Conservation (phyloP, 2,888 invertebrate species). For the Machimus rusticus region DNA sequence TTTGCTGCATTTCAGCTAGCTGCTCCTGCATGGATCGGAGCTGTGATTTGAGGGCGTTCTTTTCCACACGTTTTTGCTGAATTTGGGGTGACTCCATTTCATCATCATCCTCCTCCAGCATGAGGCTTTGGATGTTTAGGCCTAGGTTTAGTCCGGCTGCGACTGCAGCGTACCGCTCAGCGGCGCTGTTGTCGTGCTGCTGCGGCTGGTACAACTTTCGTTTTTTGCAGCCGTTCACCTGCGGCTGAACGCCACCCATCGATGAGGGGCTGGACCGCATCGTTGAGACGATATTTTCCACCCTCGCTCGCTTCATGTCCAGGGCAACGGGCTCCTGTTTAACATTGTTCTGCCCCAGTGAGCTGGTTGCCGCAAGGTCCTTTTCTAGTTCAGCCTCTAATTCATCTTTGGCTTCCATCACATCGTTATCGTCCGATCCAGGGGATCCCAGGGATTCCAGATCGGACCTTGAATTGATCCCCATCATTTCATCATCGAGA, state of each 20-base stretch:
- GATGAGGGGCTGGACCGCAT: conserved; percentile 86
- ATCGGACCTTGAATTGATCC: conserved; percentile 60
- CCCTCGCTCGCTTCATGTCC: conserved; percentile 90
- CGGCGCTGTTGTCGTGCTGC: conserved; percentile 79
- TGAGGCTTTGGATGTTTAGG: conserved; percentile 66
- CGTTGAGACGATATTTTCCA: conserved; percentile 93
- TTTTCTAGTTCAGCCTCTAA: conserved; percentile 71
- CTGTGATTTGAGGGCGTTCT: conserved; percentile 85
- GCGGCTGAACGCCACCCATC: conserved; percentile 70
- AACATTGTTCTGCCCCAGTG: conserved; percentile 39
- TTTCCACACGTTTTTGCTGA: conserved; percentile 84
- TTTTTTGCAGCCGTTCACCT: conserved; percentile 90
- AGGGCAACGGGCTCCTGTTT: conserved; percentile 69
- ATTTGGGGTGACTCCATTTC: conserved; percentile 79
- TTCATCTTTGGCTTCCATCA: conserved; percentile 72
- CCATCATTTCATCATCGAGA: conserved; percentile 60
- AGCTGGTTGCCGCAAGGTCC: conserved; percentile 57
- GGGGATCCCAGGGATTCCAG: conserved; percentile 68
- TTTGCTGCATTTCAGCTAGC: conserved; percentile 89
- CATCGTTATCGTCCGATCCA: conserved; percentile 63
- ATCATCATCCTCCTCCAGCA: conserved; percentile 78
- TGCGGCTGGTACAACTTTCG: conserved; percentile 95
- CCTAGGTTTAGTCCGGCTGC: conserved; percentile 68
- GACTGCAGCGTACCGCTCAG: conserved; percentile 69
- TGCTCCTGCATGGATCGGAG: conserved; percentile 88